Evolutionary conservation across 2,797 vertebrate genomes (phyloP).

Genomic region (Acanthornis magna): DNA sequence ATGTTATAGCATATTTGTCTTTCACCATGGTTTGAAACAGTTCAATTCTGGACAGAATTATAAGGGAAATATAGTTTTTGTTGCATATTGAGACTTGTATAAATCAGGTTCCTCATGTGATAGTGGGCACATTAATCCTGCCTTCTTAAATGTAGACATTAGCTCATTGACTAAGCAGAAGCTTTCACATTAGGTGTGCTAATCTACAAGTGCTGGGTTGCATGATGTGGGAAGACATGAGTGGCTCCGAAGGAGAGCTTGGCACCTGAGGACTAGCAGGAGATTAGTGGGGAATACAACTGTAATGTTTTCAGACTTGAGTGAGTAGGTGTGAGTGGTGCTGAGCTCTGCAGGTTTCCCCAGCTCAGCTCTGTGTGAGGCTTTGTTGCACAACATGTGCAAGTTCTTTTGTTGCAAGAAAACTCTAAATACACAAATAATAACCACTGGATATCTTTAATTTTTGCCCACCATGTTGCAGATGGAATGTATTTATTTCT

Average conservation of each 20-base stretch:
- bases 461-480: neutral
- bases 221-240: neutral
- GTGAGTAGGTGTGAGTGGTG: neutral
- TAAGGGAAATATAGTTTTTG: neutral
- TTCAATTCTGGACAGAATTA: neutral
- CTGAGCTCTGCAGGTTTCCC: neutral
- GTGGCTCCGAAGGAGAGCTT: neutral
- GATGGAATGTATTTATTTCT: conserved; percentile 10
- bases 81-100: neutral
- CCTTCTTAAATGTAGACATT: neutral
- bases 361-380: neutral
- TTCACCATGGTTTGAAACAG: neutral
- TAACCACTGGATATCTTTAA: neutral
- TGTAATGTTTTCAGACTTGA: neutral
- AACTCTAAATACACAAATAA: neutral
- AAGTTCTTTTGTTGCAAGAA: neutral
- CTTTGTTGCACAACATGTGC: fast-evolving
- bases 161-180: neutral
- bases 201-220: neutral
- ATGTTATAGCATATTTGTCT: neutral
- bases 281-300: neutral
- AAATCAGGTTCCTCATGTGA: neutral
- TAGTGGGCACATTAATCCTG: neutral
- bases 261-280: neutral
- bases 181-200: neutral